phyloP scores from a whole-genome alignment of 2,888 invertebrate genomes.

The Azorinus chamasolen region DNA sequence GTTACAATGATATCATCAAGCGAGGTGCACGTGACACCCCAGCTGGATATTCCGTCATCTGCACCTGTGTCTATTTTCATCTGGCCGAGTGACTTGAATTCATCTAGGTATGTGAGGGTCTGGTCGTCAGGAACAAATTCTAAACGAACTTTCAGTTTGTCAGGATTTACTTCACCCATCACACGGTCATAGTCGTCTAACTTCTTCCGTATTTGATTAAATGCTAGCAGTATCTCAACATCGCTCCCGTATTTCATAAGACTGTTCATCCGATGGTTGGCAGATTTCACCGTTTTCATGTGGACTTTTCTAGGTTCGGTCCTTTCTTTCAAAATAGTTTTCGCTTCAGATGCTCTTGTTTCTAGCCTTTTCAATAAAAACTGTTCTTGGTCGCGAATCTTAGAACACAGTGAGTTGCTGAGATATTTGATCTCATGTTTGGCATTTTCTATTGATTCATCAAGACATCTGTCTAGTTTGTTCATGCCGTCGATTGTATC shows the following conservation, averaged over 20 bases:
- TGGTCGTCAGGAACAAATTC: conserved; percentile 68
- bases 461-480: conserved; percentile 61
- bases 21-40: conserved; percentile 79
- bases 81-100: conserved; percentile 61
- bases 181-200: conserved; percentile 64
- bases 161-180: conserved; percentile 61
- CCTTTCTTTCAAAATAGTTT: conserved; percentile 51
- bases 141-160: conserved; percentile 60
- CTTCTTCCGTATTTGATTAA: conserved; percentile 66
- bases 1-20: conserved; percentile 80
- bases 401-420: conserved; percentile 68
- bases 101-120: conserved; percentile 68
- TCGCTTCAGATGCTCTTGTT: conserved; percentile 54
- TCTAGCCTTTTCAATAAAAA: conserved; percentile 69
- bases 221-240: conserved; percentile 73
- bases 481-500: conserved; percentile 61
- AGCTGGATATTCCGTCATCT: conserved; percentile 72
- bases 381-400: conserved; percentile 69
- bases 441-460: conserved; percentile 72
- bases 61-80: conserved; percentile 68
- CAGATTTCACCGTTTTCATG: conserved; percentile 68
- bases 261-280: conserved; percentile 72
- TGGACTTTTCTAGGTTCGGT: conserved; percentile 67
- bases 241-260: conserved; percentile 78
- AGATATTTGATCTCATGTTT: conserved; percentile 69